These are phyloP conservation scores for Sebastes kiyomatsui DNA, from an alignment of 2,797 vertebrate genomes.

Conservation along the genomic window DNA sequence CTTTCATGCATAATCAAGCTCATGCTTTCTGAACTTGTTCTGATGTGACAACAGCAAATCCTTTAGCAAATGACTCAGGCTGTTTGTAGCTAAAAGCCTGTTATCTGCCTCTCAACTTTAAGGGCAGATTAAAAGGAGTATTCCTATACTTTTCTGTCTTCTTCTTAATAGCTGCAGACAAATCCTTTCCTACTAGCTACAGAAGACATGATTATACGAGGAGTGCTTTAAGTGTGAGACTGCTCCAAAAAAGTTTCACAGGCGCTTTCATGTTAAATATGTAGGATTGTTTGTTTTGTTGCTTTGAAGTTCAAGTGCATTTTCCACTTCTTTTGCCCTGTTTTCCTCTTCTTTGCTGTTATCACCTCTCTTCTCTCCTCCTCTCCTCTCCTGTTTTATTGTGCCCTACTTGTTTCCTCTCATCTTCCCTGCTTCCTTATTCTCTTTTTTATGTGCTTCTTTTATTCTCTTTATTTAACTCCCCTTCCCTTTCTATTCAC, in stretches of 20 bases:
- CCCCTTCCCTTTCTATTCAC: background rate
- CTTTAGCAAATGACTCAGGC: slow-evolving; percentile 62
- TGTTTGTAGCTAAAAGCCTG: slow-evolving; percentile 71
- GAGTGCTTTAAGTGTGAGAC: slow-evolving; percentile 47
- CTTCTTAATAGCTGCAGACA: slow-evolving; percentile 67
- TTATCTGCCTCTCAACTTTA: slow-evolving; percentile 75
- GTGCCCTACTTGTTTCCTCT: slow-evolving; percentile 13
- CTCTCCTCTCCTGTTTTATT: background rate
- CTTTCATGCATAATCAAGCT: slow-evolving; percentile 60
- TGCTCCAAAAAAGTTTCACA: slow-evolving; percentile 40
- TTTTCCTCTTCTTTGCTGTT: background rate
- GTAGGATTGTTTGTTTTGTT: slow-evolving; percentile 59
- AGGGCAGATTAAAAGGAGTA: slow-evolving; percentile 73
- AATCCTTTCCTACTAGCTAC: slow-evolving; percentile 65
- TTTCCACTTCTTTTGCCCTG: slow-evolving; percentile 17
- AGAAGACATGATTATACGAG: slow-evolving; percentile 60
- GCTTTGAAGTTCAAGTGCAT: slow-evolving; percentile 64
- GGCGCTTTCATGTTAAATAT: slow-evolving; percentile 57
- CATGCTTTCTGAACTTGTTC: slow-evolving; percentile 56
- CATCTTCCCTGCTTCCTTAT: slow-evolving; percentile 15
- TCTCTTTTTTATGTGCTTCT: background rate
- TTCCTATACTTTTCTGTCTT: slow-evolving; percentile 62
- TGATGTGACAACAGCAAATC: slow-evolving; percentile 68
- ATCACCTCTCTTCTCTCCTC: background rate
- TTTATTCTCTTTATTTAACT: slow-evolving; percentile 8